Base-by-base conservation (phyloP, 2,113 vertebrate species). In the Empidonax alnorum region DNA sequence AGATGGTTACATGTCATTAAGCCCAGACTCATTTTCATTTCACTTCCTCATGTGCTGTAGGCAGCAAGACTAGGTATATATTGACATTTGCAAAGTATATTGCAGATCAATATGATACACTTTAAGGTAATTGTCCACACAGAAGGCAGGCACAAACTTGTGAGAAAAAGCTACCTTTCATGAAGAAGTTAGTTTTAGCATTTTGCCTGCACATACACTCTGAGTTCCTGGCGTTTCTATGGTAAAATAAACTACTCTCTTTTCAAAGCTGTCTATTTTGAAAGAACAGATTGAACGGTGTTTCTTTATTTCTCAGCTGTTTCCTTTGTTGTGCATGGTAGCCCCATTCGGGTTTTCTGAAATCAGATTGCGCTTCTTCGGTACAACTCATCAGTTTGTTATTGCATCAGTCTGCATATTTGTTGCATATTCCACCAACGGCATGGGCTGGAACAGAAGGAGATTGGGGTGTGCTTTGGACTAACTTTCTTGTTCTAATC, bases 1-100 rank as follows among this genome's bases (percentile, higher is more conserved):
- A 82, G 90, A 90, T 88, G 69, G 93, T 97, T 96, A 97, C 93
- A 96, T 97, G 96, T 97, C 97, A 96, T 98, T 97, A 96, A 95
- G 79, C 81, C 82, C 87, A 91, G 94, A 90, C 87, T 94, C 58
- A 93, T 96, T 97, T 97, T 93, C 84, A 61, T 84, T 97, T 95
- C 72, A 71, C 83, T 95, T 95, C 85, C 91, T 83, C 53, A 47
- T 89, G 50, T 67, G 37, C 87, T 94, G 73, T 17, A 91, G 91
- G 94, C 95, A 96, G 85, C 79, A 92, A 83, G 84, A 24, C 49
- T 84, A 66, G 93, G 78, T 95, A 82, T 55, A 58, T 95, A 96
- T 97, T 39, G 95, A 97, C 41, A 76, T 96, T 84, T 93, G 37
- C 75, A 95, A 97, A 97, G 94, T 90, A 59, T 94, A 94, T 78